Evolutionary conservation across 1,140 invertebrate species (phyloP), one percentile per base, ranked within the genome.

Genomic region (Kradibia gibbosae): DNA sequence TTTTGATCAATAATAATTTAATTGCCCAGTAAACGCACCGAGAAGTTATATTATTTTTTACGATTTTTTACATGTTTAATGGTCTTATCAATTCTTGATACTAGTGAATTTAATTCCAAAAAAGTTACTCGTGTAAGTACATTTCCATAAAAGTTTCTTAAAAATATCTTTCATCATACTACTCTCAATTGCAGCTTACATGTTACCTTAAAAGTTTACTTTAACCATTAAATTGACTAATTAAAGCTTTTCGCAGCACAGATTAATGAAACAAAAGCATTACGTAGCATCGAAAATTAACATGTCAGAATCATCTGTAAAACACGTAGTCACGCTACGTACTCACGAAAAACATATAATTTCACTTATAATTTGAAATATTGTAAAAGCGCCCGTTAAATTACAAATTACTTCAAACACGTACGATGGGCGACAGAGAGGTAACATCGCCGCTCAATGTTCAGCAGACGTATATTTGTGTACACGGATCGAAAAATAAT

Each of bases 221-320:
- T 3, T 39, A n/a, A 39, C 34, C n/a, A 39, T 39, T 36, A 39
- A 67, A 67, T 67, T n/a, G 62, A 67, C 62, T 67, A 67, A 67
- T 67, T 36, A 67, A 67, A 36, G 39, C 4, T 67, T 22, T 67
- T 67, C 62, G 17, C 60, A n/a, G 62, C n/a, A n/a, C 34, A 4
- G 1, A 67, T 67, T 67, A 67, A 67, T 20, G 36, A 65, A 36
- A 20, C 57, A 62, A 3, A 65, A 65, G 15, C 20, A 39, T 67
- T 67, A 28, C n/a, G 50, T 48, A 28, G 42, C 25, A 13, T 72
- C 70, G 42, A 42, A 72, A 72, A 72, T 48, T 72, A 72, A 45
- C 42, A 48, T 72, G 39, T 72, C 34, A 67, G 62, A 67, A 36
- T 72, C 70, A 50, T 72, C 67, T 45, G 42, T 28, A 8, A 3